These are phyloP conservation scores for Pagetopsis macropterus DNA, from an alignment of 2,797 vertebrate species.

Conservation along the genomic window DNA sequence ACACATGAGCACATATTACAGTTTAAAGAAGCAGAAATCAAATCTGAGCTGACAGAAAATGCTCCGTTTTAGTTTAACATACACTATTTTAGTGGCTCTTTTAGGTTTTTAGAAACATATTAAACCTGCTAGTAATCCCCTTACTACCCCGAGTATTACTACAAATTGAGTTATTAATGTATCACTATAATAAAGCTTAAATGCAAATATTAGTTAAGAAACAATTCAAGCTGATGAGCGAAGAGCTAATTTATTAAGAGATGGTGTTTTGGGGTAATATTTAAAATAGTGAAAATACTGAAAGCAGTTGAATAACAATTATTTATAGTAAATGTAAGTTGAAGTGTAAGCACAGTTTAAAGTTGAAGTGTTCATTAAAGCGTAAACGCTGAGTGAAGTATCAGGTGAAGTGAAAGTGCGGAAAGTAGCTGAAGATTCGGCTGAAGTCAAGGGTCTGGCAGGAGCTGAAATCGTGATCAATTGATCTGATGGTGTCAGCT, in stretches of 20 bases:
- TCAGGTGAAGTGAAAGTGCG: background rate
- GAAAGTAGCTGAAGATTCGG: constrained; percentile 5
- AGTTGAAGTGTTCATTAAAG: background rate
- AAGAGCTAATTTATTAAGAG: background rate
- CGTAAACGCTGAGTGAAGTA: background rate
- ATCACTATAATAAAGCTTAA: background rate
- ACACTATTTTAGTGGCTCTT: too few relatives aligned
- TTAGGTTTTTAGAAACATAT: too few relatives aligned
- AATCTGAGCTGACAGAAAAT: too few relatives aligned
- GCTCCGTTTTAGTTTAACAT: too few relatives aligned
- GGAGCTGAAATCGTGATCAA: constrained; percentile 12
- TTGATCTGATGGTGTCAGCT: background rate
- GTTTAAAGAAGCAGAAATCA: too few relatives aligned
- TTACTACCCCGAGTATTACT: too few relatives aligned
- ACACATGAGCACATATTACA: too few relatives aligned
- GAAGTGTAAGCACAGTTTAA: background rate
- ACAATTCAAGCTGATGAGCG: background rate
- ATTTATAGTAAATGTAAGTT: background rate
- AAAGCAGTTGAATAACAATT: background rate
- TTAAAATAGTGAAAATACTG: background rate
- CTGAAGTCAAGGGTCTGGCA: background rate
- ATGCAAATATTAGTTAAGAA: background rate
- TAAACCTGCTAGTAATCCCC: too few relatives aligned
- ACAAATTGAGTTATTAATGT: background rate
- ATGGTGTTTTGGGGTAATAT: background rate